Conservation (phyloP, 2,888 invertebrate genomes). For the Celastrina argiolus region DNA sequence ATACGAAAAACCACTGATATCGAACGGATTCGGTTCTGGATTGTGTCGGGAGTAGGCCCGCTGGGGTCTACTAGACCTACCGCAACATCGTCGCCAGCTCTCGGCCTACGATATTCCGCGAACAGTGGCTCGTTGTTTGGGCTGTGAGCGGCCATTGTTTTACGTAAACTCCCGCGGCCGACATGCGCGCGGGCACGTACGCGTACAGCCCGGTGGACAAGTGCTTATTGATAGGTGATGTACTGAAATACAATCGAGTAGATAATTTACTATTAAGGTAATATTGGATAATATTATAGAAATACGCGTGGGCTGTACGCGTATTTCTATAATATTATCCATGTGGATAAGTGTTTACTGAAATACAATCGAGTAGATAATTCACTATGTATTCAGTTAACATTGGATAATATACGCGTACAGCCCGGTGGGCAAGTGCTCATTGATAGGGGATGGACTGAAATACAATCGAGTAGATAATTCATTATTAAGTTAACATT, state of each 20-base stretch:
- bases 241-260: slow-evolving; percentile 31
- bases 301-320: too few relatives aligned
- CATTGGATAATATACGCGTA: too few relatives aligned
- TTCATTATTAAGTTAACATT: neutral
- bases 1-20: too few relatives aligned
- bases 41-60: too few relatives aligned
- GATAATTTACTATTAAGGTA: neutral
- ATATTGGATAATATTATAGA: too few relatives aligned
- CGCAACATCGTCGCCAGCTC: slow-evolving; percentile 13
- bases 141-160: slow-evolving; percentile 35
- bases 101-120: slow-evolving; percentile 44
- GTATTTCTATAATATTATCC: too few relatives aligned
- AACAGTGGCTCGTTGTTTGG: slow-evolving; percentile 62
- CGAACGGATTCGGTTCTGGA: too few relatives aligned
- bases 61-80: neutral
- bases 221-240: slow-evolving; percentile 25
- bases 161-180: slow-evolving; percentile 31
- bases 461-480: slow-evolving; percentile 28
- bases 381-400: too few relatives aligned
- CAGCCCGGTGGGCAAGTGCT: slow-evolving; percentile 24
- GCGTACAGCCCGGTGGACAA: slow-evolving; percentile 29
- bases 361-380: too few relatives aligned
- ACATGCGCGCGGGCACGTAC: slow-evolving; percentile 56
- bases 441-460: slow-evolving; percentile 26
- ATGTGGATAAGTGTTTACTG: too few relatives aligned